phyloP scores from a whole-genome alignment of 2,113 vertebrate genomes.

The Oncorhynchus clarkii region DNA sequence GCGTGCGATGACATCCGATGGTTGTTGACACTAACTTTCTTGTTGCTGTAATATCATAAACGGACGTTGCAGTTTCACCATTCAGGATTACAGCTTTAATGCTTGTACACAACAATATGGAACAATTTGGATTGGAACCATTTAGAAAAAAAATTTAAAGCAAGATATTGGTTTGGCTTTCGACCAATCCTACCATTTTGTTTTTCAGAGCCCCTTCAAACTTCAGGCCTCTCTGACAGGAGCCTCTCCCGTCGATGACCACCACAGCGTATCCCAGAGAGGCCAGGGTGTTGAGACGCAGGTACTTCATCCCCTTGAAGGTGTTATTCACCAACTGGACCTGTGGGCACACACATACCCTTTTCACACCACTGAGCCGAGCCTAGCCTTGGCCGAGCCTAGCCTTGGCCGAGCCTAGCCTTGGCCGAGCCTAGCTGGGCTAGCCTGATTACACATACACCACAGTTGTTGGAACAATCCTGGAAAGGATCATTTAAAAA shows the following conservation, averaged over 20 bases:
- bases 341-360: slow-evolving; percentile 65
- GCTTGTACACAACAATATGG: too few relatives aligned
- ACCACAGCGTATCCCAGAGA: slow-evolving; percentile 95
- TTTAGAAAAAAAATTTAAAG: too few relatives aligned
- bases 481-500: too few relatives aligned
- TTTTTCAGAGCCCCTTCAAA: slow-evolving; percentile 98
- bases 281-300: slow-evolving; percentile 90
- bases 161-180: background rate
- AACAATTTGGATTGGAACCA: too few relatives aligned
- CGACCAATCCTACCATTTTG: slow-evolving; percentile 82
- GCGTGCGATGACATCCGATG: too few relatives aligned
- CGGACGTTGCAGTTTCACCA: too few relatives aligned
- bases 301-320: slow-evolving; percentile 96
- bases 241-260: slow-evolving; percentile 93
- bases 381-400: slow-evolving; percentile 57
- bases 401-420: too few relatives aligned
- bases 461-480: too few relatives aligned
- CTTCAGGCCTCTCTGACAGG: slow-evolving; percentile 90
- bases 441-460: too few relatives aligned
- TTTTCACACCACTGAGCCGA: slow-evolving; percentile 72
- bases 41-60: too few relatives aligned
- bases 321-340: slow-evolving; percentile 98
- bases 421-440: slow-evolving; percentile 1
- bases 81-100: too few relatives aligned
- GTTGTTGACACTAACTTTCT: too few relatives aligned